A percentile compares a stretch with the other conserved stretches of the same genome.
phyloP scores from a whole-genome alignment of 2,888 invertebrate genomes.

The Clunio marinus region DNA sequence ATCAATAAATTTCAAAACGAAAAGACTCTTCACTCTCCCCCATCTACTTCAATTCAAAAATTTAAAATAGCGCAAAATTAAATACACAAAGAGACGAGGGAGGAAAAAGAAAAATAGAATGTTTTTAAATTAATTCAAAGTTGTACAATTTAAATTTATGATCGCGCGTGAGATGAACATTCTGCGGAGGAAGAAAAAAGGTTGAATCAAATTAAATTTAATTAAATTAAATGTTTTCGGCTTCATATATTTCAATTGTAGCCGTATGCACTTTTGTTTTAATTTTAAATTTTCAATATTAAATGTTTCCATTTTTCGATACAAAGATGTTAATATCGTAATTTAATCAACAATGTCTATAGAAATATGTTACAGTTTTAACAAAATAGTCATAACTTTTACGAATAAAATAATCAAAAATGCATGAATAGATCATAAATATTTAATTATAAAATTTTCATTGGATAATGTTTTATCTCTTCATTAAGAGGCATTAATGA shows the following conservation, averaged over 20 bases:
- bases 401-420: too few relatives aligned
- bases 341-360: too few relatives aligned
- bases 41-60: not conserved
- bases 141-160: conserved; percentile 39
- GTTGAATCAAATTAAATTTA: conserved; percentile 36
- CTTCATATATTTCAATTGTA: conserved; percentile 1
- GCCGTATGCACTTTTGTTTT: conserved; percentile 27
- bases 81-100: conserved; percentile 9
- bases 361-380: too few relatives aligned
- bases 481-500: too few relatives aligned
- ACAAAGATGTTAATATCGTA: not conserved
- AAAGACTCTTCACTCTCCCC: not conserved
- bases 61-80: conserved; percentile 11
- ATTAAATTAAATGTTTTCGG: conserved; percentile 37
- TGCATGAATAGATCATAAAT: too few relatives aligned
- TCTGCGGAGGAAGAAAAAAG: not conserved
- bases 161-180: not conserved
- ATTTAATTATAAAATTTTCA: too few relatives aligned
- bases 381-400: too few relatives aligned
- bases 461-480: too few relatives aligned
- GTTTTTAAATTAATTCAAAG: conserved; percentile 39
- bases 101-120: conserved; percentile 21
- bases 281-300: conserved; percentile 7
- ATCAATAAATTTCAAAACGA: conserved; percentile 29
- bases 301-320: conserved; percentile 12